Evolutionary conservation across 2,797 vertebrate genomes (phyloP), one percentile per base, ranked within the genome.

Genomic region (Ambastaia sidthimunki): DNA sequence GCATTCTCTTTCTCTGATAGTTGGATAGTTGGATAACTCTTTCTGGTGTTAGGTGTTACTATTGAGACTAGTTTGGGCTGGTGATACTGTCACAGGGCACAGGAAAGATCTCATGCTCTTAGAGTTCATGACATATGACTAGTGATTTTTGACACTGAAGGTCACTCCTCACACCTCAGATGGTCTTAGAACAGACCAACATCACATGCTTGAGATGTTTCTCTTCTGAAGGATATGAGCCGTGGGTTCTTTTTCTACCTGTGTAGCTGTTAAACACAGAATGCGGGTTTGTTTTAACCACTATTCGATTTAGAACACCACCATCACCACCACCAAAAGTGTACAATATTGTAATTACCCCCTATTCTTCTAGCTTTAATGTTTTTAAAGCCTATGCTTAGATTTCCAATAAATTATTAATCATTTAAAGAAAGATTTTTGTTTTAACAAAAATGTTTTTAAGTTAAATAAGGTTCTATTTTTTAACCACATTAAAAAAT

Each of bases 21-120:
- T 0, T 2, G 28, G 28, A 28, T 28, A 28, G 28, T 28, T 28
- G 28, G 2, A 28, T 28, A 28, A 28, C 28, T 28, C 28, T 28
- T 28, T 28, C 2, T 18, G 65, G 87, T 86, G 81, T 86, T 81
- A 81, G 83, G 82, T 85, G 88, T 80, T 82, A 70, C 62, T 57
- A 77, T 85, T 80, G 52, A 25, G 59, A 75, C 76, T n/a, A 84
- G 79, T 82, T 86, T 77, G 68, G 82, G 79, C 55, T 78, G 82
- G 72, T 48, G 70, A 23, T 25, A 63, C 50, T 18, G 48, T 44
- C 25, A 23, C 55, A 15, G 2, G 6, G 50, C 41, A n/a, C 48
- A 63, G 10, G 44, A 71, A 37, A 41, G 28, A 60, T 34, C 50
- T 62, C 47, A 73, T 4, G 70, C 47, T 74, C 74, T 48, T 28